phyloP scores from a whole-genome alignment of 2,797 vertebrate genomes.

The Tragopan temminckii region DNA sequence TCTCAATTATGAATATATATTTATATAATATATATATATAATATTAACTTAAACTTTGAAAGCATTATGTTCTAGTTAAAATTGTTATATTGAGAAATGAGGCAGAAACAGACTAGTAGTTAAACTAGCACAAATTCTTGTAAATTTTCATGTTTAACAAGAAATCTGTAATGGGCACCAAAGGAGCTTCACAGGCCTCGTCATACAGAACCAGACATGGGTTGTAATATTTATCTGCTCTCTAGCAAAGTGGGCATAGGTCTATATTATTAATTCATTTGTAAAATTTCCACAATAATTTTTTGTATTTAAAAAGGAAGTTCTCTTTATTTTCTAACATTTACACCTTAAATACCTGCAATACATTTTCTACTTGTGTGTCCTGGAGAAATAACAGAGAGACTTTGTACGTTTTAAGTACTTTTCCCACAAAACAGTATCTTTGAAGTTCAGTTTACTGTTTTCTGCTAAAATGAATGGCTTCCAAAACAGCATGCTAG shows the following conservation, averaged over 20 bases:
- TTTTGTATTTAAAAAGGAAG: neutral
- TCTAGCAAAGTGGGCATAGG: neutral
- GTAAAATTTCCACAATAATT: neutral
- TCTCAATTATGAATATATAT: slow-evolving; percentile 86
- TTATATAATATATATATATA: slow-evolving; percentile 83
- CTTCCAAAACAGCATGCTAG: neutral
- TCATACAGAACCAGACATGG: neutral
- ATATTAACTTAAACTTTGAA: slow-evolving; percentile 85
- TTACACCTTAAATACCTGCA: slow-evolving; percentile 20
- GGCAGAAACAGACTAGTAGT: slow-evolving; percentile 79
- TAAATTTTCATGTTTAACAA: slow-evolving; percentile 43
- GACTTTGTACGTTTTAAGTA: neutral
- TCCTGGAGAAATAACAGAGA: slow-evolving; percentile 40
- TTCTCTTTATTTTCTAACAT: slow-evolving; percentile 40
- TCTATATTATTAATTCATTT: neutral
- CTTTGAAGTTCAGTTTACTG: slow-evolving; percentile 44
- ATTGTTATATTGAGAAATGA: slow-evolving; percentile 78
- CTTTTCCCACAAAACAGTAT: slow-evolving; percentile 56
- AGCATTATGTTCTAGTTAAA: slow-evolving; percentile 86
- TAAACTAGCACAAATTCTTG: slow-evolving; percentile 71
- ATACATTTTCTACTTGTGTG: slow-evolving; percentile 2
- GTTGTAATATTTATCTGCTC: slow-evolving; percentile 9
- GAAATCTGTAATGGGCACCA: slow-evolving; percentile 37
- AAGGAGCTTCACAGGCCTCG: slow-evolving; percentile 12
- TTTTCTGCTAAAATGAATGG: slow-evolving; percentile 15